Percentiles rank a stretch among this genome's conserved stretches.
These are phyloP conservation scores for Dolichotis patagonum DNA, from an alignment of 2,113 vertebrate species.

Conservation along the genomic window DNA sequence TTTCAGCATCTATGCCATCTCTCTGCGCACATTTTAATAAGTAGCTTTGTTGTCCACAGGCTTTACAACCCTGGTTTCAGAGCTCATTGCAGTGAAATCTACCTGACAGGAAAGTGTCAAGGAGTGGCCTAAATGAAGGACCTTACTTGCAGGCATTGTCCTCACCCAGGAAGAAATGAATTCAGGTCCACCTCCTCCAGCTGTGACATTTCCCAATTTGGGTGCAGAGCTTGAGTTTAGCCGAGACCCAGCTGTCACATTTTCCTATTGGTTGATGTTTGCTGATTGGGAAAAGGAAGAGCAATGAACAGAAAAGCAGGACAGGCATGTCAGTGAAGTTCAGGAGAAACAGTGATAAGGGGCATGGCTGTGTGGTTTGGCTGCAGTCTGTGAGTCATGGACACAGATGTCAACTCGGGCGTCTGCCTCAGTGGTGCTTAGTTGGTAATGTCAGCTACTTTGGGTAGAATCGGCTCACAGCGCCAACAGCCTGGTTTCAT, in stretches of 20 bases:
- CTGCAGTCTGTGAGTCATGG: background rate
- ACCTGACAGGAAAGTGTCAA: background rate
- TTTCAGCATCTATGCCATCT: background rate
- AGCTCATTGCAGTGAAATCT: background rate
- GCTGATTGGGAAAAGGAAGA: background rate
- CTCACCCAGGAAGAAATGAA: background rate
- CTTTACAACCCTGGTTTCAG: background rate
- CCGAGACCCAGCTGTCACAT: background rate
- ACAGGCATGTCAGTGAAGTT: too few relatives aligned
- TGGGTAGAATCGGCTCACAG: background rate
- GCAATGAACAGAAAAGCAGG: background rate
- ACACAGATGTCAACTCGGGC: fast-evolving
- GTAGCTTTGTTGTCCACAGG: background rate
- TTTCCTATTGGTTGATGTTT: background rate
- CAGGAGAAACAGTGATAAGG: background rate
- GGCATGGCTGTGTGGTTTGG: too few relatives aligned
- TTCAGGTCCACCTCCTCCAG: background rate
- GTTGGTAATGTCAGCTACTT: background rate
- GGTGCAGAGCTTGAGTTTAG: background rate
- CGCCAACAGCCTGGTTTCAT: background rate
- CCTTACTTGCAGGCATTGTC: background rate
- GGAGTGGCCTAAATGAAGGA: background rate
- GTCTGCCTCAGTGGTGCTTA: background rate
- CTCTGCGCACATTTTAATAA: background rate
- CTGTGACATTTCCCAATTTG: background rate